Conservation (phyloP, 2,888 invertebrate genomes). For the Apoda limacodes region DNA sequence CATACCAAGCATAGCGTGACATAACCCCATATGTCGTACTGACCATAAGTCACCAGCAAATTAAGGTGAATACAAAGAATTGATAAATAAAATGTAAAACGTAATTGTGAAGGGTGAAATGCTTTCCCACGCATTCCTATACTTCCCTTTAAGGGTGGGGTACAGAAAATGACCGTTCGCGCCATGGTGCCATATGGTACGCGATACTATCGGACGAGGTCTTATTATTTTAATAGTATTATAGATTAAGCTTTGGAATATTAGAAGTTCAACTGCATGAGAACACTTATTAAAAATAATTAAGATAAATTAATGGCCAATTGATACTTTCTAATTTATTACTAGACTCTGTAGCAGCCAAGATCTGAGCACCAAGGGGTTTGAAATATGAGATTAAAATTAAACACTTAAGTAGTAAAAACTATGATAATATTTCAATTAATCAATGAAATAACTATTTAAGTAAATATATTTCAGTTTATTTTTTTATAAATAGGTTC, state of each 20-base stretch:
- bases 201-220: constrained; percentile 31
- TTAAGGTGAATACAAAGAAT: constrained; percentile 40
- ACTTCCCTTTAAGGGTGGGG: constrained; percentile 28
- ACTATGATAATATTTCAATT: too few relatives aligned
- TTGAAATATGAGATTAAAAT: too few relatives aligned
- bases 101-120: constrained; percentile 46
- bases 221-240: constrained; percentile 27
- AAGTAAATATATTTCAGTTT: too few relatives aligned
- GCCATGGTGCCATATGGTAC: constrained; percentile 34
- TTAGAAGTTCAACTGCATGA: too few relatives aligned
- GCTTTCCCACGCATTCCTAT: constrained; percentile 60
- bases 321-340: too few relatives aligned
- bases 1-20: constrained; percentile 28
- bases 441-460: too few relatives aligned
- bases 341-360: too few relatives aligned
- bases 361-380: too few relatives aligned
- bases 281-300: too few relatives aligned
- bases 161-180: constrained; percentile 17
- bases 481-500: too few relatives aligned
- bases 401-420: too few relatives aligned
- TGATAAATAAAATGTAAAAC: constrained; percentile 31
- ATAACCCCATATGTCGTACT: constrained; percentile 39
- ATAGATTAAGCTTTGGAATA: constrained; percentile 19
- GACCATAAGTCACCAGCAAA: constrained; percentile 61
- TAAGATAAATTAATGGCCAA: too few relatives aligned